phyloP scores from a whole-genome alignment of 2,797 vertebrate species.

The Anas bahamensis region DNA sequence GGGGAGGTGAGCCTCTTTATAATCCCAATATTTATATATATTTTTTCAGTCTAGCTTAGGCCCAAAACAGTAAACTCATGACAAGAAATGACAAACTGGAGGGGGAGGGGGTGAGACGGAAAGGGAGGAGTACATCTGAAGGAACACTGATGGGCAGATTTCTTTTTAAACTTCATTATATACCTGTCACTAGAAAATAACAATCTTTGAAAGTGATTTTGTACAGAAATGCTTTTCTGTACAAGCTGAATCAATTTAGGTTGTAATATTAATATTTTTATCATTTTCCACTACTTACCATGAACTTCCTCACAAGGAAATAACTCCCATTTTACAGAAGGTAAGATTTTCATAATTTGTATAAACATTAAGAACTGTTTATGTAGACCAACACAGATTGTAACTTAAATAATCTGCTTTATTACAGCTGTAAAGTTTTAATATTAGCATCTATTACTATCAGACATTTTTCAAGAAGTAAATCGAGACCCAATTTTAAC shows the following conservation, averaged over 20 bases:
- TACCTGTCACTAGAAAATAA: background rate
- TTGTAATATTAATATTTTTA: background rate
- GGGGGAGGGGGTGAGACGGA: accelerated
- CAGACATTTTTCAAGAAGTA: background rate
- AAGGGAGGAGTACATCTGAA: accelerated
- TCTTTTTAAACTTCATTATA: background rate
- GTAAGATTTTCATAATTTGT: background rate
- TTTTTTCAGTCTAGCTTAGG: background rate
- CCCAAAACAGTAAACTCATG: background rate
- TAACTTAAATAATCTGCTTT: background rate
- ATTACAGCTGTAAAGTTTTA: background rate
- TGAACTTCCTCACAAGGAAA: background rate
- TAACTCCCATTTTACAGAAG: background rate
- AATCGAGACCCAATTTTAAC: background rate
- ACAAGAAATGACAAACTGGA: background rate
- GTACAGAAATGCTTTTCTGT: background rate
- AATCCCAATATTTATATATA: background rate
- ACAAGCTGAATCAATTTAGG: background rate
- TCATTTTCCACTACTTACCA: background rate
- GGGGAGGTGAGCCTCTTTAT: background rate
- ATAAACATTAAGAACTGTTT: background rate
- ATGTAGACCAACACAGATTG: background rate
- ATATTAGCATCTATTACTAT: background rate
- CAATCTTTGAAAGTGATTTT: background rate
- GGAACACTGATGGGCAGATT: background rate